These are phyloP conservation scores for Drosophila persimilis DNA, from an alignment of 1,140 invertebrate species.

Conservation along the genomic window DNA sequence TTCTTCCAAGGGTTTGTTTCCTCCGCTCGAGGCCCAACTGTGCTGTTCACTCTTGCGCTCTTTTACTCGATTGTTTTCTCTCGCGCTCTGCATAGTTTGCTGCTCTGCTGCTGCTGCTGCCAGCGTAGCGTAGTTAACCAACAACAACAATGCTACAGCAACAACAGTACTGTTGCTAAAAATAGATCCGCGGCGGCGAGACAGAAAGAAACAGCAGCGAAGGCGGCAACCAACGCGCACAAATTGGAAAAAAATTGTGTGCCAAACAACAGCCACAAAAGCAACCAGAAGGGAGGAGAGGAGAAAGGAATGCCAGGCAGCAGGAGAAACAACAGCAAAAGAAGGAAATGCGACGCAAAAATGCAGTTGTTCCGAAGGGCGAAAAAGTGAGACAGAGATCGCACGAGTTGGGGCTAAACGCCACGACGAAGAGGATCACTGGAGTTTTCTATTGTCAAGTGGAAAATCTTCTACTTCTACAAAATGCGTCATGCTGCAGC, in stretches of 20 bases:
- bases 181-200: constrained; percentile 71
- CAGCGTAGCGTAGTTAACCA: constrained; percentile 78
- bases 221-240: constrained; percentile 49
- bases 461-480: constrained; percentile 22
- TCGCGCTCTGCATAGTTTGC: constrained; percentile 58
- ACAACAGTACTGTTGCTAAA: constrained; percentile 66
- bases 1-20: background rate
- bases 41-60: constrained; percentile 8
- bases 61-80: constrained; percentile 35
- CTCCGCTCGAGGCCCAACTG: constrained; percentile 6
- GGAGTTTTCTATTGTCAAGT: constrained; percentile 33
- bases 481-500: constrained; percentile 31
- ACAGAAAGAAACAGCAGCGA: constrained; percentile 58
- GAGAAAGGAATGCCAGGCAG: constrained; percentile 40
- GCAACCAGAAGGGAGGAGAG: constrained; percentile 28
- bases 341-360: constrained; percentile 62
- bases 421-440: constrained; percentile 29
- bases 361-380: constrained; percentile 31
- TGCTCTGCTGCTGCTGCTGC: constrained; percentile 43
- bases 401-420: constrained; percentile 8
- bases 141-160: constrained; percentile 41
- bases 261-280: constrained; percentile 47
- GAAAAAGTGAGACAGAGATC: constrained; percentile 3
- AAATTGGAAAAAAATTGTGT: constrained; percentile 58
- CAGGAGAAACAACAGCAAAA: constrained; percentile 41